phyloP scores from a whole-genome alignment of 2,888 invertebrate genomes.

The Elegia similella region DNA sequence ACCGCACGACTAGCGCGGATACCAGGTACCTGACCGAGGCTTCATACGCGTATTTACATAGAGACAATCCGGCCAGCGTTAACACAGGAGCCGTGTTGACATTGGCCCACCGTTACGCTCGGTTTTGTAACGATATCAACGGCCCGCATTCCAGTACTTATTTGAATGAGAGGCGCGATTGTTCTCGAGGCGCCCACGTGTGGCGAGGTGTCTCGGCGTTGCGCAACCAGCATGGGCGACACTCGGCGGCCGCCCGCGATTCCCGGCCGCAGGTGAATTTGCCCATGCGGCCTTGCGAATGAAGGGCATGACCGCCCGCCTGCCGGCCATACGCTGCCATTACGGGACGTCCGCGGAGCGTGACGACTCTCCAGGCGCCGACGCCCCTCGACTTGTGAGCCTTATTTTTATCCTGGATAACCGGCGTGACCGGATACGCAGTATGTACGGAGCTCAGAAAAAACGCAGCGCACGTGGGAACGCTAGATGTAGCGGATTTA shows the following conservation, averaged over 20 bases:
- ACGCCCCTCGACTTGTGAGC: constrained; percentile 17
- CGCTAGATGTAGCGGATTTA: constrained; percentile 34
- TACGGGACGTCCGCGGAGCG: constrained; percentile 38
- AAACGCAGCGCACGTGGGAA: constrained; percentile 38
- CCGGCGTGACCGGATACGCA: constrained; percentile 26
- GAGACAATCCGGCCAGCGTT: constrained; percentile 55
- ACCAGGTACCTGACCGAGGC: constrained; percentile 28
- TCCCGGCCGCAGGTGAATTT: constrained; percentile 55
- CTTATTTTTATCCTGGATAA: constrained; percentile 24
- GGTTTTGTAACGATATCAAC: constrained; percentile 74
- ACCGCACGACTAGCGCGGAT: constrained; percentile 55
- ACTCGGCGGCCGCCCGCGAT: constrained; percentile 37
- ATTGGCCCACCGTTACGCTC: constrained; percentile 72
- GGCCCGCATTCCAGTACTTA: constrained; percentile 68
- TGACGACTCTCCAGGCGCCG: constrained; percentile 35
- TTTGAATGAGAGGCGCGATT: constrained; percentile 64
- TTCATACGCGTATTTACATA: constrained; percentile 57
- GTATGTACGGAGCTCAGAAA: constrained; percentile 22
- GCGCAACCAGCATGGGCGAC: constrained; percentile 50
- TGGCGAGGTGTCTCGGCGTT: constrained; percentile 53
- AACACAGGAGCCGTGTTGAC: constrained; percentile 70
- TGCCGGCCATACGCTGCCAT: constrained; percentile 29
- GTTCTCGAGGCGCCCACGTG: constrained; percentile 67
- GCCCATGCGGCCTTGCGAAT: constrained; percentile 48
- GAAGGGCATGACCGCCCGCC: constrained; percentile 39